Evolutionary conservation across 2,797 vertebrate genomes (phyloP).

Genomic region (Okamejei kenojei): DNA sequence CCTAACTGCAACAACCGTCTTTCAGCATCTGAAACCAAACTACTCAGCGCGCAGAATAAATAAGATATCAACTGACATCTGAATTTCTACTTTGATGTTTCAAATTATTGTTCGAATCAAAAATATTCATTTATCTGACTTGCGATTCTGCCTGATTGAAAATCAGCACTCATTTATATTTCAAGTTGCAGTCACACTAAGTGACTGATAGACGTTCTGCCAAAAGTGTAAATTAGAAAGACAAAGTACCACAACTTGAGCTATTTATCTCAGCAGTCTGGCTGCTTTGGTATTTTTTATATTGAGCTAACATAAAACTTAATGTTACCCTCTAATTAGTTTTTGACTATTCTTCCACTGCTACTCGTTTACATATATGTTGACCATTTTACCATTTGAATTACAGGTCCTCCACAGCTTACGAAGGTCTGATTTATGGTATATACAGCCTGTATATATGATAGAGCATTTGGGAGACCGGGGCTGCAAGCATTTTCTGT

Average conservation of each 20-base stretch:
- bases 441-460: too few relatives aligned
- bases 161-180: background rate
- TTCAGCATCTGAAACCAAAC: background rate
- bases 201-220: constrained; percentile 14
- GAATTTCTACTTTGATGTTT: constrained; percentile 6
- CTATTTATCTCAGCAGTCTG: background rate
- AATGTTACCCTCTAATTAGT: constrained; percentile 5
- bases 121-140: constrained; percentile 17
- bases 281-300: background rate
- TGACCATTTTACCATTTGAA: background rate
- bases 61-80: background rate
- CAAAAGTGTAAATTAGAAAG: constrained; percentile 18
- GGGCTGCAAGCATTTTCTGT: too few relatives aligned
- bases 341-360: too few relatives aligned
- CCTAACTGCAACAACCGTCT: too few relatives aligned
- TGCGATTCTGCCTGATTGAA: background rate
- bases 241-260: background rate
- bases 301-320: background rate
- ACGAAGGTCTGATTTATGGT: too few relatives aligned
- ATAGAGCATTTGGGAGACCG: too few relatives aligned
- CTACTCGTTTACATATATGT: background rate
- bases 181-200: background rate
- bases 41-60: background rate
- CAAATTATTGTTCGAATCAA: constrained; percentile 1
- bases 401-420: background rate